Evolutionary conservation across 92 coral and sea anemone genomes (phyloP).

Genomic region (Phenganax stokvisi): DNA sequence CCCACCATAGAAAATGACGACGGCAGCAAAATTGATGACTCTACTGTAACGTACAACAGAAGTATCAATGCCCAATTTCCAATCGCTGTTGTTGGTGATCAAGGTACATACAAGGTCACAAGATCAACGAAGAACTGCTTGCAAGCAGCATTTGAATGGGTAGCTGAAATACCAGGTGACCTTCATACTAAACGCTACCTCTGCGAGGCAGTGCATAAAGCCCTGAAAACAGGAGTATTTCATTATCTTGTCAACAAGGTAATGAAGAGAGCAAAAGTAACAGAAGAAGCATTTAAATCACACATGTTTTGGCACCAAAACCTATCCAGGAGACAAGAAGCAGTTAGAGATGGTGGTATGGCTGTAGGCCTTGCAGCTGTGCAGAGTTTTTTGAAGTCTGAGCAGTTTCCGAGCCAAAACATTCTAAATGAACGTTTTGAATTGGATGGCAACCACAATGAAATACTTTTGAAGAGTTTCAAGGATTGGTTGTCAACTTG

Average conservation of each 20-base stretch:
- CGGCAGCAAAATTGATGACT: too few relatives aligned
- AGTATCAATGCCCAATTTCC: too few relatives aligned
- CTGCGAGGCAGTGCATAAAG: slow-evolving; percentile 53
- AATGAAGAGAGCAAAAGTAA: slow-evolving; percentile 41
- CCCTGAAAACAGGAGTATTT: slow-evolving; percentile 38
- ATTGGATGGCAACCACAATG: slow-evolving; percentile 37
- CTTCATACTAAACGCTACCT: slow-evolving; percentile 53
- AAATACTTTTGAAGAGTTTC: slow-evolving; percentile 29
- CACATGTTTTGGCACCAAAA: slow-evolving; percentile 9
- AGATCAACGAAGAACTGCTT: slow-evolving; percentile 10
- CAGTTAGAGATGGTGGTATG: slow-evolving; percentile 9
- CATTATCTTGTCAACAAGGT: slow-evolving; percentile 41
- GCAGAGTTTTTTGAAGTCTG: slow-evolving; percentile 14
- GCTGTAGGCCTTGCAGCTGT: slow-evolving; percentile 20
- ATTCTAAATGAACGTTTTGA: not conserved
- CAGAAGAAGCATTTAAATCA: slow-evolving; percentile 46
- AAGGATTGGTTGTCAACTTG: slow-evolving; percentile 28
- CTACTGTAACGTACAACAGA: too few relatives aligned
- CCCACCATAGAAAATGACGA: too few relatives aligned
- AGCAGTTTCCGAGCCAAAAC: slow-evolving; percentile 29
- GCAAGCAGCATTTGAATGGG: slow-evolving; percentile 44
- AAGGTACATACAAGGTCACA: slow-evolving; percentile 5
- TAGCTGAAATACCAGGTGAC: slow-evolving; percentile 52
- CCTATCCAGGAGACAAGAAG: slow-evolving; percentile 18
- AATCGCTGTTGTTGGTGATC: slow-evolving; percentile 38